Conservation (phyloP, 2,113 vertebrate genomes). For the Entomyzon cyanotis region DNA sequence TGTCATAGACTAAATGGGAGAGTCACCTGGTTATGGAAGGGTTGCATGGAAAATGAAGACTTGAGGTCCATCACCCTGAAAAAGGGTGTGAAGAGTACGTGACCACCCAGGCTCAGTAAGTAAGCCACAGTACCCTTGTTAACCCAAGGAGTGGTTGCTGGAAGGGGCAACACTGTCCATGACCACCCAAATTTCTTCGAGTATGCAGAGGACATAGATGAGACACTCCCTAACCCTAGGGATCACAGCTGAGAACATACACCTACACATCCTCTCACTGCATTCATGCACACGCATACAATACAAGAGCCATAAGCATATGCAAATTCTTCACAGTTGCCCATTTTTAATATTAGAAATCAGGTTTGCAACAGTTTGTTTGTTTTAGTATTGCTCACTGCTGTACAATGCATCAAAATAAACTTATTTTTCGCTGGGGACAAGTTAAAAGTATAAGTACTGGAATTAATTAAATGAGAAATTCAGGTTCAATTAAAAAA, state of each 20-base stretch:
- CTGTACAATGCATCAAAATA: neutral
- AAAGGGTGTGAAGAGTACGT: neutral
- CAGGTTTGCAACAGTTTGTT: neutral
- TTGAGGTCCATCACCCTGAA: neutral
- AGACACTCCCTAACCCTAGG: conserved; percentile 5
- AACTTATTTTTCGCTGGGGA: neutral
- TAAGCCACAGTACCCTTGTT: neutral
- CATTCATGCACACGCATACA: neutral
- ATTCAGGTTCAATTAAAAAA: neutral
- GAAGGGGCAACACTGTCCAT: neutral
- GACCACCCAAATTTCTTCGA: conserved; percentile 55
- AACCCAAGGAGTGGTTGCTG: conserved; percentile 42
- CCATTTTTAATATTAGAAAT: neutral
- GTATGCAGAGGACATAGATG: neutral
- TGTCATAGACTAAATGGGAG: neutral
- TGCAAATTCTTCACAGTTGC: neutral
- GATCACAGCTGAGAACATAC: conserved; percentile 52
- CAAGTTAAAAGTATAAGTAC: neutral
- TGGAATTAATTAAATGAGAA: neutral
- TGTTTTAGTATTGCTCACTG: neutral
- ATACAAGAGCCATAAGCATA: neutral
- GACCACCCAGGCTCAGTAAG: conserved; percentile 50
- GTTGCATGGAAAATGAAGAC: neutral
- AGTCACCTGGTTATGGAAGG: neutral
- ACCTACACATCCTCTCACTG: neutral